Evolutionary conservation across 2,797 vertebrate species (phyloP).

Genomic region (Platyrinchus mystaceus): DNA sequence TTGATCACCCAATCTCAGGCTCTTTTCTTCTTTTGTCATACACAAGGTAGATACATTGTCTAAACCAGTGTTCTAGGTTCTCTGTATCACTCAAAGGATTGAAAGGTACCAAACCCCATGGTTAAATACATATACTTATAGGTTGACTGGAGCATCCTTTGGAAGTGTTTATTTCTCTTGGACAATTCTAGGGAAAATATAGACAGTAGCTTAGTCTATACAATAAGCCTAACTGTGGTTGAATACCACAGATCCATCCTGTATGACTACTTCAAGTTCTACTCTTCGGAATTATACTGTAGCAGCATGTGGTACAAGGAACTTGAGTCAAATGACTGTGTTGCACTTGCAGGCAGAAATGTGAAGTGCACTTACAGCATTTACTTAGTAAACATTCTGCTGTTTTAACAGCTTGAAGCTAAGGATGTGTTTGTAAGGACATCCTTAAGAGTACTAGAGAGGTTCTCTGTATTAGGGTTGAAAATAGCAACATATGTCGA

Average conservation of each 20-base stretch:
- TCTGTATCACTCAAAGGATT: not conserved
- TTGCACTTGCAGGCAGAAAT: not conserved
- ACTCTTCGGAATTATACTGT: not conserved
- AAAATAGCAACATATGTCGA: not conserved
- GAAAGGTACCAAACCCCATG: not conserved
- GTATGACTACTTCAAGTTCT: not conserved
- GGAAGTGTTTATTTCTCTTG: not conserved
- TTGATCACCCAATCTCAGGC: not conserved
- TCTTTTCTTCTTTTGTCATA: not conserved
- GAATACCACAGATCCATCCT: not conserved
- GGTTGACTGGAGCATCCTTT: not conserved
- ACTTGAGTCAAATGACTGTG: not conserved
- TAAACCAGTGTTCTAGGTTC: not conserved
- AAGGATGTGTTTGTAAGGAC: not conserved
- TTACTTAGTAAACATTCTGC: not conserved
- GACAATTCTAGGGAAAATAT: not conserved
- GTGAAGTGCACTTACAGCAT: not conserved
- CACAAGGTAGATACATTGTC: rapidly evolving
- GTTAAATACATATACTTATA: not conserved
- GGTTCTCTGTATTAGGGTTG: not conserved
- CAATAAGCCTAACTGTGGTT: not conserved
- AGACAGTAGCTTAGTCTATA: not conserved
- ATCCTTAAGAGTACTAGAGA: not conserved
- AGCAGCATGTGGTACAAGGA: not conserved
- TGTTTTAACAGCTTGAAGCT: conserved; percentile 15